Percentiles rank a stretch among this genome's conserved stretches.
Conservation (phyloP, 2,113 vertebrate genomes). For the Lasiurus cinereus region DNA sequence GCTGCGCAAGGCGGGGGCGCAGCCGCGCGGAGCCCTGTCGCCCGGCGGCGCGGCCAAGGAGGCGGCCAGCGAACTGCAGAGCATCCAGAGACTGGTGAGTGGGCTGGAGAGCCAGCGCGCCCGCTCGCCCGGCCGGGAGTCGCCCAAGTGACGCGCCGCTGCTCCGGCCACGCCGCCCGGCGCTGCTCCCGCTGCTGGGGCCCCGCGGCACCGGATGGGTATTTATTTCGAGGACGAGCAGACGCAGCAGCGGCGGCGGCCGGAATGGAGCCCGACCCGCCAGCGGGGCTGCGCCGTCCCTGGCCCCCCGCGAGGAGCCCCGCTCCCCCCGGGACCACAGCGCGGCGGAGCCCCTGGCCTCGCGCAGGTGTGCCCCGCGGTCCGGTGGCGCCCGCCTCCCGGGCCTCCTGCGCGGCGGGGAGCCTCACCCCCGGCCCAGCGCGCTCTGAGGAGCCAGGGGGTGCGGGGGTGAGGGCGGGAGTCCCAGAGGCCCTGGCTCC, state of each 20-base stretch:
- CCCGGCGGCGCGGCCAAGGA: constrained; percentile 95
- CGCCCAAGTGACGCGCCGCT: constrained; percentile 92
- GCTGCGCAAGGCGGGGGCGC: constrained; percentile 90
- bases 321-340: neutral
- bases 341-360: constrained; percentile 1
- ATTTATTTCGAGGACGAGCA: constrained; percentile 89
- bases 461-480: constrained; percentile 4
- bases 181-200: constrained; percentile 86
- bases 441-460: neutral
- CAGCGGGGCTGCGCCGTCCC: constrained; percentile 19
- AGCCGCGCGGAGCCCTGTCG: constrained; percentile 88
- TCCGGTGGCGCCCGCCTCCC: too few relatives aligned
- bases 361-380: too few relatives aligned
- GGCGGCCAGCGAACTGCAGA: constrained; percentile 97
- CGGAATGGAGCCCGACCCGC: constrained; percentile 12
- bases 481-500: neutral
- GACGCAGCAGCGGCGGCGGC: constrained; percentile 24
- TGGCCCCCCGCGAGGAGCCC: constrained; percentile 39
- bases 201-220: constrained; percentile 93
- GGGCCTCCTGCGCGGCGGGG: neutral
- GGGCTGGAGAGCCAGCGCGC: constrained; percentile 96
- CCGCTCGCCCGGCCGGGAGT: constrained; percentile 92
- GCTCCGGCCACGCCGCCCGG: constrained; percentile 77
- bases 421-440: neutral
- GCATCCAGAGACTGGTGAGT: constrained; percentile 99